Evolutionary conservation across 2,797 vertebrate genomes (phyloP).

Genomic region (Hoplostethus atlanticus): DNA sequence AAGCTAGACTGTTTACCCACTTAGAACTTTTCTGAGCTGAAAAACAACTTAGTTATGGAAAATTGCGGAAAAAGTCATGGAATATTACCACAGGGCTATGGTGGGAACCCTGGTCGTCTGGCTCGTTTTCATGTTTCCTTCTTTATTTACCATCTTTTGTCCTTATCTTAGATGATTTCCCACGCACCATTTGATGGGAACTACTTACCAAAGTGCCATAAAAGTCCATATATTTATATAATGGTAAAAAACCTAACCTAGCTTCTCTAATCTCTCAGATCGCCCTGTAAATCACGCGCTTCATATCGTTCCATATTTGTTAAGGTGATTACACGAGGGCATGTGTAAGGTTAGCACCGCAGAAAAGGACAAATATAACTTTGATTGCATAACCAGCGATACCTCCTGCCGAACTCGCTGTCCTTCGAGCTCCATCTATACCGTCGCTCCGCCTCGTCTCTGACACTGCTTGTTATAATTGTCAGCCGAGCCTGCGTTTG

Average conservation of each 20-base stretch:
- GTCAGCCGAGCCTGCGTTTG: constrained; percentile 24
- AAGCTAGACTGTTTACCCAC: no score
- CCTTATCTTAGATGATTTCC: neutral
- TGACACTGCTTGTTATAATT: constrained; percentile 43
- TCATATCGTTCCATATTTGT: neutral
- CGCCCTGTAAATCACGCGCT: neutral
- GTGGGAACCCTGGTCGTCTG: neutral
- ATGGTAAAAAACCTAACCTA: no score
- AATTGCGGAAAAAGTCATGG: no score
- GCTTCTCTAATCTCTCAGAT: no score
- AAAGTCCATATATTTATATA: neutral
- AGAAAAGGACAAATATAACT: constrained; percentile 18
- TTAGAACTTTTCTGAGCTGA: no score
- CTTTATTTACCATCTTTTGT: neutral
- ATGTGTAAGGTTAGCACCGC: constrained; percentile 3
- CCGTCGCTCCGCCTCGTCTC: constrained; percentile 49
- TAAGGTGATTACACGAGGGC: neutral
- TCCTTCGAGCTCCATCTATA: constrained; percentile 40
- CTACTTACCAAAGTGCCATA: neutral
- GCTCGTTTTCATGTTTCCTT: neutral
- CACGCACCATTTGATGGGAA: neutral
- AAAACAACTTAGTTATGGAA: no score
- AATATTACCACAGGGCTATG: no score
- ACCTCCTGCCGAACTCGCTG: constrained; percentile 3
- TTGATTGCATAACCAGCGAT: neutral